Evolutionary conservation across 2,797 vertebrate genomes (phyloP), one percentile per base, ranked within the genome.

Genomic region (Denticeps clupeoides): DNA sequence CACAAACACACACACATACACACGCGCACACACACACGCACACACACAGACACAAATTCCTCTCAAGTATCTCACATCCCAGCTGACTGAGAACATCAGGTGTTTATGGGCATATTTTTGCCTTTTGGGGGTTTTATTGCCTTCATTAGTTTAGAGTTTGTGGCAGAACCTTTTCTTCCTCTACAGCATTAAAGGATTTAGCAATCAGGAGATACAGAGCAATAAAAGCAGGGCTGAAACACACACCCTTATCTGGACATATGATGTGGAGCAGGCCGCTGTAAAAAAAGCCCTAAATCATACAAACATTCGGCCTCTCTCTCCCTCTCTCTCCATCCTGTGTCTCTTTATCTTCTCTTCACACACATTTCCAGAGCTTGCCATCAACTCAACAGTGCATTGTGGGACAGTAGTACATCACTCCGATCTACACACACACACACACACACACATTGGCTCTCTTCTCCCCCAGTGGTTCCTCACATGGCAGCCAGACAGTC

Each of bases 281-380:
- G 15, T 8, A 18, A 18, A 16, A 8, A 37, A n/a, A n/a, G n/a
- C n/a, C n/a, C n/a, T n/a, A n/a, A n/a, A n/a, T n/a, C n/a, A n/a
- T n/a, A 37, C 33, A 47, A 57, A 25, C 35, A 37, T 28, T 23
- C 21, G 13, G 41, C 41, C 33, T 22, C 21, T 21, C 16, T 47
- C 23, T 29, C 41, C 22, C 33, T 46, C 31, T 53, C 40, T 53
- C 45, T 46, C 51, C 45, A 53, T 33, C 25, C 23, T 37, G 9
- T 32, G 43, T 29, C 24, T 1, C 33, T 23, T 29, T 11, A 18
- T n/a, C 31, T 19, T 35, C 33, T 37, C 15, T 37, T n/a, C 33
- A 19, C 37, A 37, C 33, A 18, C 33, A 16, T 16, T 37, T 37
- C 33, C 37, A 37, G 37, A 37, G 37, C 37, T 37, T 33, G 37